phyloP scores from a whole-genome alignment of 1,140 invertebrate genomes.

The Polyergus mexicanus region DNA sequence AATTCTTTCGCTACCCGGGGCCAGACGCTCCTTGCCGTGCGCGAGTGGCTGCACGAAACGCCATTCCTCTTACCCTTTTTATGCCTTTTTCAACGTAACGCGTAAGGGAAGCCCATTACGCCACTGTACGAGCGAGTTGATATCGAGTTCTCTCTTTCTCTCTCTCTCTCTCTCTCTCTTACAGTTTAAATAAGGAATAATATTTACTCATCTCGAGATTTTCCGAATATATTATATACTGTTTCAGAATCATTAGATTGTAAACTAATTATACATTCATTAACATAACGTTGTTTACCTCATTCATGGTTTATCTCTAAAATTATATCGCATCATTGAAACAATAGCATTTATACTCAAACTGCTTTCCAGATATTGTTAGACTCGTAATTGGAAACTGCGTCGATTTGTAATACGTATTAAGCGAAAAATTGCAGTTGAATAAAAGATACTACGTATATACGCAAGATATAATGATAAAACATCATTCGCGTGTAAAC shows the following conservation, averaged over 20 bases:
- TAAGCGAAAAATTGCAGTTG: not conserved
- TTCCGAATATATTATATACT: constrained; percentile 8
- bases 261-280: constrained; percentile 44
- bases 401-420: not conserved
- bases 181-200: constrained; percentile 52
- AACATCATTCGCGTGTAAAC: not conserved
- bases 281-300: constrained; percentile 9
- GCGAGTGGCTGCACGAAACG: constrained; percentile 49
- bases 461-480: not conserved
- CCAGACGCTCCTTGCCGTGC: constrained; percentile 21
- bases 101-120: constrained; percentile 56
- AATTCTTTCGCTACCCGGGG: constrained; percentile 46
- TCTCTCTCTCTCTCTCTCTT: not conserved
- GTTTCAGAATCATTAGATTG: too few relatives aligned
- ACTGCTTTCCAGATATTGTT: not conserved
- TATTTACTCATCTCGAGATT: constrained; percentile 51
- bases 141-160: constrained; percentile 4
- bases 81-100: constrained; percentile 42
- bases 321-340: not conserved
- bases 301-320: not conserved
- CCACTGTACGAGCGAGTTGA: constrained; percentile 30
- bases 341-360: not conserved
- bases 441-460: too few relatives aligned
- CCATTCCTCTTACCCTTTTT: constrained; percentile 42
- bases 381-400: not conserved